Conservation (phyloP, 1,140 invertebrate genomes). For the Diploscapter pachys region DNA sequence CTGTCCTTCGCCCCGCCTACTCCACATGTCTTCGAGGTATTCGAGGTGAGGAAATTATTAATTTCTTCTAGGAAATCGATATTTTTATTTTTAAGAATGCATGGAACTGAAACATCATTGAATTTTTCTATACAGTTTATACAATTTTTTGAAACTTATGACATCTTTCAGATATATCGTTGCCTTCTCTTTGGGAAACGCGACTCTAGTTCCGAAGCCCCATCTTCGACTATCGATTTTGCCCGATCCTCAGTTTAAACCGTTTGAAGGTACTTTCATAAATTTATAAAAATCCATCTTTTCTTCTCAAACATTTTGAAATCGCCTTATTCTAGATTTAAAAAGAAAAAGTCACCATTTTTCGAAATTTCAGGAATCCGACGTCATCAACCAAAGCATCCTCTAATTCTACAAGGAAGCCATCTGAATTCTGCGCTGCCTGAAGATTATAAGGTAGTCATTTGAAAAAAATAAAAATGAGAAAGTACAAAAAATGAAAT, state of each 20-base stretch:
- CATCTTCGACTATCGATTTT: slow-evolving; percentile 81
- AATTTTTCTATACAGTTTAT: not conserved
- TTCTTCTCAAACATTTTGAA: no score
- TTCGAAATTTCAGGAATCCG: slow-evolving; percentile 48
- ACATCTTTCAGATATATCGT: slow-evolving; percentile 28
- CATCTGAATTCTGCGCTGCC: slow-evolving; percentile 42
- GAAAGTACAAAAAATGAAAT: slow-evolving; percentile 51
- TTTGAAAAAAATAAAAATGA: slow-evolving; percentile 6
- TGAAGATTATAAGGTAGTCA: slow-evolving; percentile 44
- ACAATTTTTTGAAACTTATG: slow-evolving; percentile 10
- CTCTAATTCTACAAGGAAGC: slow-evolving; percentile 80
- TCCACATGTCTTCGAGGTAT: slow-evolving; percentile 47
- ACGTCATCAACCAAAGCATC: slow-evolving; percentile 86
- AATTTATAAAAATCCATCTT: no score
- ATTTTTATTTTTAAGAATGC: no score
- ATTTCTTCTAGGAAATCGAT: no score
- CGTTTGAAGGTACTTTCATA: slow-evolving; percentile 68
- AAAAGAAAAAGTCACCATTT: no score
- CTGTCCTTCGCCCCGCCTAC: slow-evolving; percentile 83
- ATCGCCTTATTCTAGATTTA: no score
- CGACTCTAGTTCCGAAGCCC: slow-evolving; percentile 78
- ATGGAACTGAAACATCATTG: no score
- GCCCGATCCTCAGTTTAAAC: slow-evolving; percentile 83
- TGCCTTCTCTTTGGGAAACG: slow-evolving; percentile 93
- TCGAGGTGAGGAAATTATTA: not conserved